Evolutionary conservation across 2,888 invertebrate species (phyloP).

Genomic region (Embidobia sp.): DNA sequence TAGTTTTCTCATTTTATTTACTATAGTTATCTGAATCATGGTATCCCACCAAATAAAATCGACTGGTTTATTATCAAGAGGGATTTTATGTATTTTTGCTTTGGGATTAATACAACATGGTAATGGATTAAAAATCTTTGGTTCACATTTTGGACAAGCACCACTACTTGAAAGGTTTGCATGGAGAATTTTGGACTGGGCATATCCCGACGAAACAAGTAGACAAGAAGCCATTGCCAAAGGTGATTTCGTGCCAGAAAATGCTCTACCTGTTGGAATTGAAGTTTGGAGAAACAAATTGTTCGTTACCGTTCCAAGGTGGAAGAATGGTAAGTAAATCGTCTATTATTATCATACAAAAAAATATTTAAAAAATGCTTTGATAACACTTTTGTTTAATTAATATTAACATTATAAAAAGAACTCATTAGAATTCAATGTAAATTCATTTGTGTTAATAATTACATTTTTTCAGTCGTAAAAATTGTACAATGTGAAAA

Average conservation of each 20-base stretch:
- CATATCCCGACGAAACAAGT: conserved; percentile 85
- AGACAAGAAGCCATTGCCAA: conserved; percentile 85
- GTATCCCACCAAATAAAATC: conserved; percentile 25
- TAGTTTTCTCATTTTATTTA: no score
- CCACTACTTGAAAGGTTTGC: conserved; percentile 87
- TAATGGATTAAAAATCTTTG: conserved; percentile 68
- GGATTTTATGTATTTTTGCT: conserved; percentile 53
- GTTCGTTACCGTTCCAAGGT: conserved; percentile 92
- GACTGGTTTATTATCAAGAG: neutral
- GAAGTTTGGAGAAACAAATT: conserved; percentile 91
- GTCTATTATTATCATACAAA: no score
- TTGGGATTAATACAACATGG: conserved; percentile 34
- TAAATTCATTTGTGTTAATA: no score
- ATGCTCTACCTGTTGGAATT: conserved; percentile 91
- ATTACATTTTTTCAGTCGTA: no score
- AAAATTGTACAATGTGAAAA: no score
- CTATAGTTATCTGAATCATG: conserved; percentile 49
- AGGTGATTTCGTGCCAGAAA: conserved; percentile 88
- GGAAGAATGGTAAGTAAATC: conserved; percentile 88
- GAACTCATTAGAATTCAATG: no score
- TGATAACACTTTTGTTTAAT: no score
- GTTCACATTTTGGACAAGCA: conserved; percentile 75
- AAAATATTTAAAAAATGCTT: no score
- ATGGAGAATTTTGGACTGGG: conserved; percentile 90
- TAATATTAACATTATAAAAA: no score